Base-by-base conservation (phyloP, 1,140 invertebrate genomes). In the Drosophila micromelanica region DNA sequence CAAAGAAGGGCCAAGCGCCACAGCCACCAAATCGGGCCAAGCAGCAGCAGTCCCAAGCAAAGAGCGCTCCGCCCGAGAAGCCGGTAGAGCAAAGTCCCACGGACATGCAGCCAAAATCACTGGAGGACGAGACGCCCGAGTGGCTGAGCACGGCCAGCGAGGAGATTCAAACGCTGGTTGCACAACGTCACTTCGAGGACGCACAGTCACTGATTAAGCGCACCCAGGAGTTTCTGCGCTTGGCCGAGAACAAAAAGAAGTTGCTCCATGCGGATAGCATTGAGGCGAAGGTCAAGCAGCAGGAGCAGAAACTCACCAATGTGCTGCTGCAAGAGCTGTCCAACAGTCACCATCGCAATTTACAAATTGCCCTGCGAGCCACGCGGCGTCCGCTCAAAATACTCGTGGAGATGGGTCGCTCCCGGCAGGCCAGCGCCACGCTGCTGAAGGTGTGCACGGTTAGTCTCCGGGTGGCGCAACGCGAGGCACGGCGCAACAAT, bases 121-220 rank as follows among this genome's bases (percentile, higher is more conserved):
- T 93, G 0, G 92, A 95, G 92, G 93, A 93, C 85, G 81, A 92
- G 77, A 91, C 94, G 57, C 97, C 97, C 0, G 97, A 98, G 76
- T 99, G 98, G 98, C 92, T 99, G 30, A 87, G 95, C 59, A 98
- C 99, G 92, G 94, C 98, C 0, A 95, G 97, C 15, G 98, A 99
- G 92, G 98, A 99, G 92, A 93, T 99, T 20, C 98, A 99, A 93
- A 98, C 99, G 13, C 95, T 96, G 69, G 98, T 99, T 76, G 98
- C 98, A n/a, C 98, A 99, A 92, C 94, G 98, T 78, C 97, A 99
- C 91, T 99, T 99, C 92, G 98, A 99, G 92, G 97, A 98, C 90
- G 98, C 98, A 13, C 97, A 98, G 65, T 94, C 95, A 67, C 93
- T 99, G 7, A 95, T 99, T 55, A 95, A 97, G 74, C 96, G 95